Evolutionary conservation across 2,888 invertebrate genomes (phyloP).

Genomic region (Siphonodentalium dalli): DNA sequence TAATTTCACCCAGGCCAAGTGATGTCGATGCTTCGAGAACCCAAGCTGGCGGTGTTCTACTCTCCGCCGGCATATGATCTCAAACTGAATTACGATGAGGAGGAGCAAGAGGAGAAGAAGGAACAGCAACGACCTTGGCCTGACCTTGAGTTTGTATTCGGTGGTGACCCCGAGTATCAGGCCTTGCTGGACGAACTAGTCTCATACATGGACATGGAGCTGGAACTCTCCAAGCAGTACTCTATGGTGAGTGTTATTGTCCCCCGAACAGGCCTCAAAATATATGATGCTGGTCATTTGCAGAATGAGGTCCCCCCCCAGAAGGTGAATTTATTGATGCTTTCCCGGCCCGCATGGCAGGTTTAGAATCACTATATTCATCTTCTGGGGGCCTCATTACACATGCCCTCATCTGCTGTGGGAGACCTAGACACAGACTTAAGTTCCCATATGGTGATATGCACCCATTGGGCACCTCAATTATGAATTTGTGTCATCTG

Average conservation of each 20-base stretch:
- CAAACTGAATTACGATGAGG: constrained; percentile 52
- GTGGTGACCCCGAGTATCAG: constrained; percentile 57
- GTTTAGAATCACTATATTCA: no score
- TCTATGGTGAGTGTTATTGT: constrained; percentile 35
- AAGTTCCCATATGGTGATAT: no score
- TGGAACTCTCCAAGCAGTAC: constrained; percentile 50
- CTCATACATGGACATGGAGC: constrained; percentile 47
- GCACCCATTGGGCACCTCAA: no score
- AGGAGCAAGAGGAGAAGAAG: constrained; percentile 48
- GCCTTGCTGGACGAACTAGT: constrained; percentile 44
- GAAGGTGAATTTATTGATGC: no score
- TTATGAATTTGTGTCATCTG: not conserved
- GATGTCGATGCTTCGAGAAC: constrained; percentile 55
- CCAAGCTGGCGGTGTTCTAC: constrained; percentile 57
- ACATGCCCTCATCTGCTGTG: no score
- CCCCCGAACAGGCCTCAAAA: no score
- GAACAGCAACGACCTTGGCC: constrained; percentile 55
- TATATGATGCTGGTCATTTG: no score
- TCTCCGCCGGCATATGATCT: constrained; percentile 56
- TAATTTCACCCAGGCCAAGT: constrained; percentile 57
- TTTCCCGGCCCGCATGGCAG: no score
- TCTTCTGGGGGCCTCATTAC: no score
- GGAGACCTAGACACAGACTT: no score
- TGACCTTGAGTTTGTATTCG: constrained; percentile 55
- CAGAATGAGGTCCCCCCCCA: no score